Evolutionary conservation across 2,888 invertebrate species (phyloP).

Genomic region (Azorinus chamasolen): DNA sequence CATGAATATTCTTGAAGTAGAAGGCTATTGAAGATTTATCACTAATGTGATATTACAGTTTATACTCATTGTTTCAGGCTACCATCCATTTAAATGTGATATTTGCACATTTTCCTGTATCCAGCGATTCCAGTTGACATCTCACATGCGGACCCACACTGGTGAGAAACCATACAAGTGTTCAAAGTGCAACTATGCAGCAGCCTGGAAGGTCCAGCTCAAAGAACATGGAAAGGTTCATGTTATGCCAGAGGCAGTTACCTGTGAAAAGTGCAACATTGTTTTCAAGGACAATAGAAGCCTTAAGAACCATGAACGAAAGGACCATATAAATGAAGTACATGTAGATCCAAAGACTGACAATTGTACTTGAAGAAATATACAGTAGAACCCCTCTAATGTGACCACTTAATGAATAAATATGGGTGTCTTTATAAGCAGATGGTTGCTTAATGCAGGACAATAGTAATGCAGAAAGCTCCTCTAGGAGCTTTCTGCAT

Average conservation of each 20-base stretch:
- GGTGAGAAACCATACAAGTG: constrained; percentile 67
- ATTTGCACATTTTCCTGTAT: constrained; percentile 59
- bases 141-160: constrained; percentile 64
- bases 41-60: too few relatives aligned
- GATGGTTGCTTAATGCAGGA: too few relatives aligned
- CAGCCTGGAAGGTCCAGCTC: constrained; percentile 67
- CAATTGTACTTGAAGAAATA: too few relatives aligned
- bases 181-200: constrained; percentile 61
- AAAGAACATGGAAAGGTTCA: constrained; percentile 62
- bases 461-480: too few relatives aligned
- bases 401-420: too few relatives aligned
- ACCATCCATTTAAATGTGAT: constrained; percentile 58
- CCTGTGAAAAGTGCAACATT: constrained; percentile 48
- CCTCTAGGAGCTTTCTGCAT: too few relatives aligned
- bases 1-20: too few relatives aligned
- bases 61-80: constrained; percentile 32
- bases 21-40: too few relatives aligned
- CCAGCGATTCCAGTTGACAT: constrained; percentile 58
- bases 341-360: not conserved
- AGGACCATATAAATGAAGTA: constrained; percentile 26
- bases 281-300: constrained; percentile 51
- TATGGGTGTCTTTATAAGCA: too few relatives aligned
- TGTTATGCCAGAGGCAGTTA: constrained; percentile 17
- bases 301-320: constrained; percentile 42
- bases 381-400: too few relatives aligned